Evolutionary conservation across 2,797 vertebrate species (phyloP).

Genomic region (Podarcis lilfordi): DNA sequence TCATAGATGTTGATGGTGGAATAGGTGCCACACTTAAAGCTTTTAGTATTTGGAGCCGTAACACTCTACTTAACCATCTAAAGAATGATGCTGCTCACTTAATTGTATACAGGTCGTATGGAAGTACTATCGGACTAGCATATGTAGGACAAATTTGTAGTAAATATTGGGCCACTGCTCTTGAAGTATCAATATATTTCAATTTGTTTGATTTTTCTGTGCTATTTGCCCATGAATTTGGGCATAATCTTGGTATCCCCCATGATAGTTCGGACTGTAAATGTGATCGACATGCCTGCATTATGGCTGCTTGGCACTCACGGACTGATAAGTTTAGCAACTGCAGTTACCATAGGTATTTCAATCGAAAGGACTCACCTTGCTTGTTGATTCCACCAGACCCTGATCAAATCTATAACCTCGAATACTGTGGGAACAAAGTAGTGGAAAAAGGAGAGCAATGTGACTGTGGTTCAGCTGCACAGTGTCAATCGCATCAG

Average conservation of each 20-base stretch:
- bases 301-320: constrained; percentile 18
- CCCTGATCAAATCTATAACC: not conserved
- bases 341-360: constrained; percentile 60
- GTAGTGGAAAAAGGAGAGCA: too few species aligned
- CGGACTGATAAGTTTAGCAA: constrained; percentile 62
- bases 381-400: constrained; percentile 54
- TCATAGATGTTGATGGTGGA: not conserved
- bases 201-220: constrained; percentile 24
- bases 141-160: not conserved
- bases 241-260: constrained; percentile 17
- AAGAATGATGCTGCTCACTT: constrained; percentile 58
- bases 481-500: too few species aligned
- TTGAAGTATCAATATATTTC: not conserved
- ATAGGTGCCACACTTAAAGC: accelerated
- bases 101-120: constrained; percentile 35
- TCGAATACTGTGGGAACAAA: constrained; percentile 42
- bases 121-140: constrained; percentile 10
- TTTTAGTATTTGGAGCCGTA: constrained; percentile 37
- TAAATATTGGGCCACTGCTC: not conserved
- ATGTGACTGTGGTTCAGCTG: too few species aligned
- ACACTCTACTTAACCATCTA: accelerated
- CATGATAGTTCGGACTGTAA: not conserved
- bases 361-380: constrained; percentile 21
- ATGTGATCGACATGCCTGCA: constrained; percentile 49
- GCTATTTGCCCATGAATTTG: constrained; percentile 23